Evolutionary conservation across 2,797 vertebrate species (phyloP), one percentile per base, ranked within the genome.

Genomic region (Falco biarmicus): DNA sequence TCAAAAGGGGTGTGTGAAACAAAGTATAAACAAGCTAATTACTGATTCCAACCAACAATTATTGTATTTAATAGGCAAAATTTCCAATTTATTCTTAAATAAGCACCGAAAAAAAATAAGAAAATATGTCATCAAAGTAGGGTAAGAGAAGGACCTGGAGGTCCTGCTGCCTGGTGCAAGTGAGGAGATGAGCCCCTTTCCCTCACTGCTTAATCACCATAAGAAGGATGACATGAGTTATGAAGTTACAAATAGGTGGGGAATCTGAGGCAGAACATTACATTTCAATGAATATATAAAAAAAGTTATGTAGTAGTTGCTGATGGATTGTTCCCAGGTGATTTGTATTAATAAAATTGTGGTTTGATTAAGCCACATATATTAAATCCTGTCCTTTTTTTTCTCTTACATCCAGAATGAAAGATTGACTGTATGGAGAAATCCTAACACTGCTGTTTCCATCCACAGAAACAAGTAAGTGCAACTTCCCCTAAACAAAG

Each of bases 1-100:
- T 28, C 14, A 41, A 76, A 84, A 64, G 0, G 1, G 1, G 1
- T 2, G 1, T 11, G 2, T 15, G 19, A 5, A 11, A 2, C 17
- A 61, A 2, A 2, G 10, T 73, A 25, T 31, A 54, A 79, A 76
- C 10, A 73, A 69, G 4, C 1, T 16, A 32, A 47, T 28, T 65
- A 45, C 2, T 13, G 3, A 31, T 54, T 89, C 6, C 13, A 5
- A 19, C 17, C 53, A 63, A 60, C 19, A 21, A 53, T 56, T 28
- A 25, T 1, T 22, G 5, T 15, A 69, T 3, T 76, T 48, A 54
- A 28, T 43, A 8, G 3, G n/a, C 34, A 31, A 5, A 45, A 39
- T 12, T 82, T 80, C 11, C 4, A 24, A 15, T 51, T 79, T 32
- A 11, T 83, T 77, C 9, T 10, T 78, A 78, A 81, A 86, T 14